Evolutionary conservation across 2,113 vertebrate species (phyloP).

Genomic region (Phrynosoma platyrhinos): DNA sequence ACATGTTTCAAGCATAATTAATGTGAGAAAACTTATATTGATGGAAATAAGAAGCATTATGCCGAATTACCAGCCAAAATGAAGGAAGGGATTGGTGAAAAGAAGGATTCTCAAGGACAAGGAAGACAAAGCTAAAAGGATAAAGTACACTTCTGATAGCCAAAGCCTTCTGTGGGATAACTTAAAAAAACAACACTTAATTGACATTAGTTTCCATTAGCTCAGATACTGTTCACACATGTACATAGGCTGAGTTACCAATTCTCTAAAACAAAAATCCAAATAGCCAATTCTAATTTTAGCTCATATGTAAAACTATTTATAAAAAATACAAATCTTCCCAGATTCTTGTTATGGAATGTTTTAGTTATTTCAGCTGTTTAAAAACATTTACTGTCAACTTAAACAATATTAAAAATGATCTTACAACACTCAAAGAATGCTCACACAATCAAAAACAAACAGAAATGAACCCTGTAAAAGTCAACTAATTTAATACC

Average conservation of each 20-base stretch:
- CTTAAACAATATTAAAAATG: constrained; percentile 47
- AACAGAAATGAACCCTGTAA: constrained; percentile 31
- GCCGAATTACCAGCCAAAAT: constrained; percentile 60
- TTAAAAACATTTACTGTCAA: constrained; percentile 17
- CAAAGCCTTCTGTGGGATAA: not conserved
- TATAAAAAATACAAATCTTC: constrained; percentile 34
- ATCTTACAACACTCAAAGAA: constrained; percentile 36
- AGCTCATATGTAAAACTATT: constrained; percentile 20
- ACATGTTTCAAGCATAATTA: constrained; percentile 3
- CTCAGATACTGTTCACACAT: constrained; percentile 16
- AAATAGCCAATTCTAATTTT: constrained; percentile 29
- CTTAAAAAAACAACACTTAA: not conserved
- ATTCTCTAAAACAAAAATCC: constrained; percentile 12
- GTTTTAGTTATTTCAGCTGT: constrained; percentile 19
- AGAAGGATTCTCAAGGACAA: not conserved
- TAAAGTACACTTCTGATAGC: constrained; percentile 29
- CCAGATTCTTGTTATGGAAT: not conserved
- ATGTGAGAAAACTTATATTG: constrained; percentile 67
- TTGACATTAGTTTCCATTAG: not conserved
- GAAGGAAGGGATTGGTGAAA: constrained; percentile 15
- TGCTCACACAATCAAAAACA: not conserved
- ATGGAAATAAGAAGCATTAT: constrained; percentile 26
- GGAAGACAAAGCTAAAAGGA: constrained; percentile 18
- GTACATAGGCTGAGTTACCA: constrained; percentile 20
- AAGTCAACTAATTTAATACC: constrained; percentile 16